Evolutionary conservation across 2,797 vertebrate species (phyloP).

Genomic region (Taenioides sp.): DNA sequence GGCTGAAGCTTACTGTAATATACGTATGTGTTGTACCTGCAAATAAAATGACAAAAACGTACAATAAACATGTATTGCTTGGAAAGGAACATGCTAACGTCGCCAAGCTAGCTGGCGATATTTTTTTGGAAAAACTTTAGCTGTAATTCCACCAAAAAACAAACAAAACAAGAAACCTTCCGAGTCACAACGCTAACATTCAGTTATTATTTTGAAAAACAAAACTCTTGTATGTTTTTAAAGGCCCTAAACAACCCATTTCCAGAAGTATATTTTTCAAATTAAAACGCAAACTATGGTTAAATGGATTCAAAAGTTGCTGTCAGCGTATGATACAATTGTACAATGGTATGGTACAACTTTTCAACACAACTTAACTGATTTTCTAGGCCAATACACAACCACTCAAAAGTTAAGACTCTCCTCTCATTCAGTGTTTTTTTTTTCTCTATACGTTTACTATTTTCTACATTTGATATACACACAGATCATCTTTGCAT

Average conservation of each 20-base stretch:
- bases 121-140: neutral
- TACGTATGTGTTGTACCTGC: neutral
- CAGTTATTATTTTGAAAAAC: neutral
- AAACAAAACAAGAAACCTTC: neutral
- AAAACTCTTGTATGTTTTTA: neutral
- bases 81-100: constrained; percentile 4
- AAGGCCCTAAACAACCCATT: neutral
- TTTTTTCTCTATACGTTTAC: no score
- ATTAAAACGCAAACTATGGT: no score
- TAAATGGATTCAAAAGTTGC: no score
- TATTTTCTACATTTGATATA: no score
- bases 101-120: neutral
- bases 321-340: no score
- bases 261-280: no score
- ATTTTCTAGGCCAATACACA: no score
- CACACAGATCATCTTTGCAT: no score
- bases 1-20: neutral
- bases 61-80: neutral
- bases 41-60: neutral
- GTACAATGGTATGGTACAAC: no score
- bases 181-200: neutral
- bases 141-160: neutral
- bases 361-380: no score
- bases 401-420: no score
- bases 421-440: no score